phyloP scores from a whole-genome alignment of 2,113 vertebrate genomes.

The Anseranas semipalmata region DNA sequence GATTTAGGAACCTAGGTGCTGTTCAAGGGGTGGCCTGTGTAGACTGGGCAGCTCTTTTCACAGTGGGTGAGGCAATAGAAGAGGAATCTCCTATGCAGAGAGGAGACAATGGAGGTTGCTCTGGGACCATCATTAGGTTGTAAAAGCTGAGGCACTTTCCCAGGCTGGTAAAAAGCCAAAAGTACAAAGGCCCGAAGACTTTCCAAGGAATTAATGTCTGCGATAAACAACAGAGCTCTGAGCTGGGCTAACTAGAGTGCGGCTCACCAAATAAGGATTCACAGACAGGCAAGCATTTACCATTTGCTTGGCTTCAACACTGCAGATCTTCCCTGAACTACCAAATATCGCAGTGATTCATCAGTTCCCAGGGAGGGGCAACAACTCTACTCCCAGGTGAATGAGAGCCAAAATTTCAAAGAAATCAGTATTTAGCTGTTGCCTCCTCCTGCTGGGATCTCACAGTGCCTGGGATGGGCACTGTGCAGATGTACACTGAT shows the following conservation, averaged over 20 bases:
- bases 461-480: not conserved
- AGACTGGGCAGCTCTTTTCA: not conserved
- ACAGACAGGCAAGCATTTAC: not conserved
- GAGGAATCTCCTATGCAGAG: not conserved
- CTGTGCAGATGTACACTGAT: not conserved
- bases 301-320: not conserved
- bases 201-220: not conserved
- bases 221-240: not conserved
- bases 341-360: not conserved
- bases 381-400: fast-evolving
- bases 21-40: not conserved
- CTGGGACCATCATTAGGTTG: not conserved
- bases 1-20: not conserved
- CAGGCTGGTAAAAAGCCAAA: slow-evolving; percentile 25
- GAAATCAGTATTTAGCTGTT: not conserved
- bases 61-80: not conserved
- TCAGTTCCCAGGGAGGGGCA: not conserved
- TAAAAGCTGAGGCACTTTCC: not conserved
- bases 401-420: not conserved
- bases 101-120: not conserved
- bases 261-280: slow-evolving; percentile 53
- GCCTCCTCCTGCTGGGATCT: not conserved
- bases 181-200: not conserved
- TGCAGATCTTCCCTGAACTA: not conserved
- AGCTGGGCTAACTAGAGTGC: not conserved